Evolutionary conservation across 2,797 vertebrate species (phyloP).

Genomic region (Spinus pinus): DNA sequence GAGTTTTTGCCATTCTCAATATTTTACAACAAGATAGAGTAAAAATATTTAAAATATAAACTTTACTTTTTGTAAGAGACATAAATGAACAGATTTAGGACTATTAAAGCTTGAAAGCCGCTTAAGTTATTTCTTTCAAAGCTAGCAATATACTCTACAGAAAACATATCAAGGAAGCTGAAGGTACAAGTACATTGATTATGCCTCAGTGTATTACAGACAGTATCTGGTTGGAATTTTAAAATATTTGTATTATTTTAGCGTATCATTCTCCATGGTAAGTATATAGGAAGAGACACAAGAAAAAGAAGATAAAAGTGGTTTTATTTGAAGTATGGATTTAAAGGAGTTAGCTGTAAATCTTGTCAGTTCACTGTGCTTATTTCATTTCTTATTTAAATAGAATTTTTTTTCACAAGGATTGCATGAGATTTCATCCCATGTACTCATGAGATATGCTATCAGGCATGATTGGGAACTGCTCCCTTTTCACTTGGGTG

Average conservation of each 20-base stretch:
- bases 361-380: neutral
- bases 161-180: neutral
- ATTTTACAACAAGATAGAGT: neutral
- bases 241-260: neutral
- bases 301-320: neutral
- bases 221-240: neutral
- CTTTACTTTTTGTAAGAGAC: neutral
- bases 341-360: neutral
- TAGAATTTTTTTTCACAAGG: neutral
- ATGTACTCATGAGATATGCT: rapidly evolving
- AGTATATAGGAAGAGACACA: neutral
- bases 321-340: neutral
- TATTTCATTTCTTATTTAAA: neutral
- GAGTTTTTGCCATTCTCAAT: neutral
- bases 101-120: neutral
- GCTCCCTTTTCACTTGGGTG: neutral
- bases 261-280: neutral
- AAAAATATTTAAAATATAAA: neutral
- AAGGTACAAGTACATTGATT: neutral
- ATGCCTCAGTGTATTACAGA: neutral
- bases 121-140: neutral
- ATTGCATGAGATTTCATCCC: neutral
- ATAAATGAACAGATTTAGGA: neutral
- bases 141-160: neutral
- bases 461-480: neutral